phyloP scores from a whole-genome alignment of 2,113 vertebrate species.

The Poicephalus meyeri region DNA sequence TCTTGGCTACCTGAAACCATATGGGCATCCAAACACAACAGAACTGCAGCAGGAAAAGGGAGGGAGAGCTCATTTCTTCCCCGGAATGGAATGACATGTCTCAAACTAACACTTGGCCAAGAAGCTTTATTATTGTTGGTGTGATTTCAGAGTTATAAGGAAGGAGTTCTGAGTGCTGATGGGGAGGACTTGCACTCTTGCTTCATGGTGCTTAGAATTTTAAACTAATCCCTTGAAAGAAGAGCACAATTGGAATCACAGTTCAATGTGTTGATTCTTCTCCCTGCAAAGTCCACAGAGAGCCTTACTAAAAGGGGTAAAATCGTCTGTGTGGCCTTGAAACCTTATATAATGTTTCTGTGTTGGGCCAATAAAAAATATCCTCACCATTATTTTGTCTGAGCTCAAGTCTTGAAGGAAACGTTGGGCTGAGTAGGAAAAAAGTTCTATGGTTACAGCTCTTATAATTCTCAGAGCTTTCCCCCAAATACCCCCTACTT shows the following conservation, averaged over 20 bases:
- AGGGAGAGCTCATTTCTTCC: neutral
- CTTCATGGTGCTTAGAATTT: conserved; percentile 21
- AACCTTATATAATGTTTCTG: conserved; percentile 61
- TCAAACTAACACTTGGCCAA: neutral
- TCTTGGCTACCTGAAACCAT: neutral
- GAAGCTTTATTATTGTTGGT: conserved; percentile 17
- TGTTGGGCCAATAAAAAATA: conserved; percentile 66
- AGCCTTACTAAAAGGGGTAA: neutral
- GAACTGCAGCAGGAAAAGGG: neutral
- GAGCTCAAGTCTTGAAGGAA: conserved; percentile 60
- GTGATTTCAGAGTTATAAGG: conserved; percentile 20
- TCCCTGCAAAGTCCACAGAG: conserved; percentile 3
- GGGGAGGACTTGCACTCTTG: neutral
- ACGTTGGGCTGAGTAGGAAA: conserved; percentile 38
- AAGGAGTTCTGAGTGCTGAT: conserved; percentile 1
- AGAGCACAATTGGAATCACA: conserved; percentile 7
- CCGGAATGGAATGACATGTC: neutral
- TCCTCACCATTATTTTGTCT: conserved; percentile 48
- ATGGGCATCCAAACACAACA: conserved; percentile 5
- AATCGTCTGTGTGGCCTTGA: conserved; percentile 60
- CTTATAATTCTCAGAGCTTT: conserved; percentile 62
- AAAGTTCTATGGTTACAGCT: conserved; percentile 53
- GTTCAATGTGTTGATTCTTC: conserved; percentile 34
- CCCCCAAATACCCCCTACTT: conserved; percentile 58
- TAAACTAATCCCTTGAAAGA: conserved; percentile 21